Percentiles rank a stretch among this genome's conserved stretches.
Evolutionary conservation across 92 coral and sea anemone genomes (phyloP).

Genomic region (Actinostola sp.): DNA sequence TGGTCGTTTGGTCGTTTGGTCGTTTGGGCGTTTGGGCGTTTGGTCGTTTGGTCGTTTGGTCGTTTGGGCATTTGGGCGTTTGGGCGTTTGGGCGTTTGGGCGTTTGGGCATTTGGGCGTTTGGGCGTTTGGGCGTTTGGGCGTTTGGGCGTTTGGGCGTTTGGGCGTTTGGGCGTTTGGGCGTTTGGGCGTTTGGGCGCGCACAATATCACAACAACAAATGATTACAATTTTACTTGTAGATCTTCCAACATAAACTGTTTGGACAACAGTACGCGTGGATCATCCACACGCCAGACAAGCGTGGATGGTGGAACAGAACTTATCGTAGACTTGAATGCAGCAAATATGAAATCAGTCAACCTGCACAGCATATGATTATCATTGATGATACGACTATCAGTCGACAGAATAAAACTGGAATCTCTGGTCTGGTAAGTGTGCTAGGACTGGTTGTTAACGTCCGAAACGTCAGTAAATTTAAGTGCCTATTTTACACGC

Average conservation of each 20-base stretch:
- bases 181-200: too few species aligned
- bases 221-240: constrained; percentile 1
- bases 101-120: too few species aligned
- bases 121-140: too few species aligned
- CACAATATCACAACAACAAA: neutral
- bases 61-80: too few species aligned
- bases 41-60: too few species aligned
- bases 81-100: too few species aligned
- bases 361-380: constrained; percentile 65
- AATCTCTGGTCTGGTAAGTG: constrained; percentile 70
- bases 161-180: too few species aligned
- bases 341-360: constrained; percentile 48
- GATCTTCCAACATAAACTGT: constrained; percentile 63
- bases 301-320: constrained; percentile 79
- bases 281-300: constrained; percentile 74
- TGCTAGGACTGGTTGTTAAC: neutral
- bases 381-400: constrained; percentile 49
- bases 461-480: too few species aligned
- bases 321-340: constrained; percentile 31
- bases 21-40: too few species aligned
- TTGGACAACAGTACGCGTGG: constrained; percentile 75
- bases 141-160: too few species aligned
- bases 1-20: too few species aligned
- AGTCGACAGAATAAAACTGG: constrained; percentile 37
- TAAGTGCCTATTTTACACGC: too few species aligned